A percentile compares a stretch with the other conserved stretches of the same genome.
Evolutionary conservation across 2,797 vertebrate species (phyloP).

Genomic region (Staurois parvus): DNA sequence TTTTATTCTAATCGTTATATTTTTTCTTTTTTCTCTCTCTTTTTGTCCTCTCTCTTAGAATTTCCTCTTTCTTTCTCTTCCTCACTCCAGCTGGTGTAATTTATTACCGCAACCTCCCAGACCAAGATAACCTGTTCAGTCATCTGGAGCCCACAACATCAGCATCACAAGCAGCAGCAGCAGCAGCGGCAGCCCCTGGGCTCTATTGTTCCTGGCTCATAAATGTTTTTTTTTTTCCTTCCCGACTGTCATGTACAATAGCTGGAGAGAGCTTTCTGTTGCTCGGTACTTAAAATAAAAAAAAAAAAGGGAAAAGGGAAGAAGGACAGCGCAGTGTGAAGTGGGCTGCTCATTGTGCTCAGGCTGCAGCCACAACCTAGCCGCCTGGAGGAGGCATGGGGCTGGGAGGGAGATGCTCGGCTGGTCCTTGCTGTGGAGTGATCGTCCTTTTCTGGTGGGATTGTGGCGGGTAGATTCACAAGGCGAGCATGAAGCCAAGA

Average conservation of each 20-base stretch:
- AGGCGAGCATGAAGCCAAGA: constrained; percentile 84
- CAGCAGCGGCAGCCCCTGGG: constrained; percentile 70
- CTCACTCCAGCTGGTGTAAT: constrained; percentile 76
- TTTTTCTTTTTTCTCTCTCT: too few relatives aligned
- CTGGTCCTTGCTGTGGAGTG: constrained; percentile 71
- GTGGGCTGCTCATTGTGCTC: constrained; percentile 35
- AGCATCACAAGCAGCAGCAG: constrained; percentile 70
- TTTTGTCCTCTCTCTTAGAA: constrained; percentile 39
- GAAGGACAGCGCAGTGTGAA: constrained; percentile 45
- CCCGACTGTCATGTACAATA: constrained; percentile 75
- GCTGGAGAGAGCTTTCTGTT: constrained; percentile 62
- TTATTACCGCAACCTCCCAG: constrained; percentile 78
- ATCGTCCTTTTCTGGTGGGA: constrained; percentile 79
- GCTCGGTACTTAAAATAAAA: constrained; percentile 16
- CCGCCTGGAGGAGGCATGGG: constrained; percentile 79
- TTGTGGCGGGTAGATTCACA: constrained; percentile 76
- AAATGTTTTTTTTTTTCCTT: constrained; percentile 72
- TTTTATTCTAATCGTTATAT: too few relatives aligned
- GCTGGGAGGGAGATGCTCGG: constrained; percentile 72
- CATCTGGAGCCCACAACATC: constrained; percentile 77
- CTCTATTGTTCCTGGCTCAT: constrained; percentile 79
- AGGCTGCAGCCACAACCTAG: constrained; percentile 57
- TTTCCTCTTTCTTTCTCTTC: constrained; percentile 47
- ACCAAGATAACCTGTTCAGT: constrained; percentile 76
- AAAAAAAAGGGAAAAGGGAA: constrained; percentile 58